These are phyloP conservation scores for Baronia brevicornis DNA, from an alignment of 2,888 invertebrate genomes.

Conservation along the genomic window DNA sequence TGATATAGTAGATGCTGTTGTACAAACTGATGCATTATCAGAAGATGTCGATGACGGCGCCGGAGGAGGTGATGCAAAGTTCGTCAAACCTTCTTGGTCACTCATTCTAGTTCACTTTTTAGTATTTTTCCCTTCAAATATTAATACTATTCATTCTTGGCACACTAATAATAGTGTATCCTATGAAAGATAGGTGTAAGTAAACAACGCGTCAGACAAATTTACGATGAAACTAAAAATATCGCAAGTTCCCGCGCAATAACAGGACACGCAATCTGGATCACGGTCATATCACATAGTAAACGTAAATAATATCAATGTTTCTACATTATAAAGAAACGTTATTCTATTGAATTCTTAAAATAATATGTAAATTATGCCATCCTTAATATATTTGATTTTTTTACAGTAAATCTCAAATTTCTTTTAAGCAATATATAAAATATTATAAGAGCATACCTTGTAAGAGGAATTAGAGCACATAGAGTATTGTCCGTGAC, in stretches of 20 bases:
- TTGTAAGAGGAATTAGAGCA: slow-evolving; percentile 60
- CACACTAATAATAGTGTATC: slow-evolving; percentile 16
- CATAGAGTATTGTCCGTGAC: slow-evolving; percentile 57
- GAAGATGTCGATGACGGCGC: slow-evolving; percentile 50
- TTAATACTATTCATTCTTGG: slow-evolving; percentile 26
- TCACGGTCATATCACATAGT: slow-evolving; percentile 56
- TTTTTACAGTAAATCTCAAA: slow-evolving; percentile 2
- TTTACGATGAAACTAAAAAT: slow-evolving; percentile 64
- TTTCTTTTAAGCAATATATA: slow-evolving; percentile 14
- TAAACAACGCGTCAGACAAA: slow-evolving; percentile 44
- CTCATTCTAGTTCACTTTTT: slow-evolving; percentile 54
- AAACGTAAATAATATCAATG: slow-evolving; percentile 41
- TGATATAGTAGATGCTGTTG: slow-evolving; percentile 38
- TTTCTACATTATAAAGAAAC: slow-evolving; percentile 22
- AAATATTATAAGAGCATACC: slow-evolving; percentile 64
- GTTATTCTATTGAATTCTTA: slow-evolving; percentile 15
- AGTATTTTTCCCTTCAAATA: slow-evolving; percentile 23
- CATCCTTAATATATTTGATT: slow-evolving; percentile 3
- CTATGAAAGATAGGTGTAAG: slow-evolving; percentile 34
- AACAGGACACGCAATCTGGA: slow-evolving; percentile 67
- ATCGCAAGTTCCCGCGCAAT: slow-evolving; percentile 70
- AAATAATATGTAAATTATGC: slow-evolving; percentile 8
- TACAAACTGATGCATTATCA: slow-evolving; percentile 44
- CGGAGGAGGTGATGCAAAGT: slow-evolving; percentile 32
- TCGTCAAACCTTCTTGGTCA: slow-evolving; percentile 47